phyloP scores from a whole-genome alignment of 2,113 vertebrate species.

The Pangasianodon hypophthalmus region DNA sequence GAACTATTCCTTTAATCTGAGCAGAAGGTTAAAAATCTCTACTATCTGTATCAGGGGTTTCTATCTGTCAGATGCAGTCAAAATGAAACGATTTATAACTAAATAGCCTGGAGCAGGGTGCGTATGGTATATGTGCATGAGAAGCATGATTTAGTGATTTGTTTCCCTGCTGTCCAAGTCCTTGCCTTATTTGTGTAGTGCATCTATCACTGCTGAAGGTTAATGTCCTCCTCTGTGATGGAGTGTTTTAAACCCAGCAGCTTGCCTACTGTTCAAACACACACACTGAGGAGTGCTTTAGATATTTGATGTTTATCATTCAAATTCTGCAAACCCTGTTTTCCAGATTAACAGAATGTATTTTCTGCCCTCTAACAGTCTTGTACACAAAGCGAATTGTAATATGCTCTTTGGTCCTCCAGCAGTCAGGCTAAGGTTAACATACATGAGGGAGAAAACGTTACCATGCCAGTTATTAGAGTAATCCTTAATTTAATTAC shows the following conservation, averaged over 20 bases:
- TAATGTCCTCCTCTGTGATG: constrained; percentile 26
- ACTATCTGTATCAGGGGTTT: neutral
- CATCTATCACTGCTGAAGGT: constrained; percentile 34
- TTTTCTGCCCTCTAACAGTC: neutral
- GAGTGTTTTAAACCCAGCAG: constrained; percentile 21
- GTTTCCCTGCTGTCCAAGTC: constrained; percentile 32
- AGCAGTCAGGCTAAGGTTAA: neutral
- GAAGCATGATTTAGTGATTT: constrained; percentile 24
- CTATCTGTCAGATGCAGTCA: neutral
- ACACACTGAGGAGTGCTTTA: constrained; percentile 8
- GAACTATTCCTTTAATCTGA: neutral
- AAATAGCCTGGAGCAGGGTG: constrained; percentile 14
- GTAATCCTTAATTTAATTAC: neutral
- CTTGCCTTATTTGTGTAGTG: constrained; percentile 26
- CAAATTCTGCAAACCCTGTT: neutral
- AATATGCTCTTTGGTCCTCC: neutral
- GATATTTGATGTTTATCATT: constrained; percentile 18
- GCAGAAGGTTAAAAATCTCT: neutral
- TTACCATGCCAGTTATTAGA: neutral
- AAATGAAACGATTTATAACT: neutral
- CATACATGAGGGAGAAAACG: neutral
- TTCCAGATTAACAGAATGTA: neutral
- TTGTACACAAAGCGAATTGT: neutral
- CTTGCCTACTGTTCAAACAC: constrained; percentile 9
- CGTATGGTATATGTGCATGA: constrained; percentile 10